phyloP scores from a whole-genome alignment of 2,113 vertebrate species.

The Balaenoptera acutorostrata region DNA sequence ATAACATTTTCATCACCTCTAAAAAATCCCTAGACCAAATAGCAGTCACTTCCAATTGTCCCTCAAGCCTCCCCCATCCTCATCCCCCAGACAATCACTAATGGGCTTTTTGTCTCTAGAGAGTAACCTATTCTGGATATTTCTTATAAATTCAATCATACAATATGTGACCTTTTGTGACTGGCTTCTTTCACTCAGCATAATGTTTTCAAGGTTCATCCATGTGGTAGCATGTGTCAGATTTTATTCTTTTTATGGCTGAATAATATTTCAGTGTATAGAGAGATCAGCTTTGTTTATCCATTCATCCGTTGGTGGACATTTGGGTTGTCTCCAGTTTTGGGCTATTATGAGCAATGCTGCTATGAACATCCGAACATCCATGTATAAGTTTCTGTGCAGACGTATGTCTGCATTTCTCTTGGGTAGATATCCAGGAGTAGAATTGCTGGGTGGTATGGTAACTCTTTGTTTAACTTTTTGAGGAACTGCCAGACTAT shows the following conservation, averaged over 20 bases:
- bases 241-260: background rate
- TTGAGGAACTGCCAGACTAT: background rate
- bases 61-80: background rate
- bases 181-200: background rate
- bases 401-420: background rate
- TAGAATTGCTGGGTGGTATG: background rate
- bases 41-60: background rate
- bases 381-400: background rate
- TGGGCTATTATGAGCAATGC: background rate
- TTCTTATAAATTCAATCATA: background rate
- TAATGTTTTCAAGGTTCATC: background rate
- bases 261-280: background rate
- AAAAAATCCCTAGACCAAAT: background rate
- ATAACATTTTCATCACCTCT: background rate
- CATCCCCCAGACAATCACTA: background rate
- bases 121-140: background rate
- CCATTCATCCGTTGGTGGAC: background rate
- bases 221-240: background rate
- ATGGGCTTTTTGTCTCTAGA: background rate
- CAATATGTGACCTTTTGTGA: background rate
- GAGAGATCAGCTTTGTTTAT: background rate
- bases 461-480: background rate
- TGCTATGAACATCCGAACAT: background rate
- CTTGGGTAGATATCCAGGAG: background rate
- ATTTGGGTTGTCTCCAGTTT: background rate